Evolutionary conservation across 1,140 invertebrate species (phyloP).

Genomic region (Tetraneura akinire): DNA sequence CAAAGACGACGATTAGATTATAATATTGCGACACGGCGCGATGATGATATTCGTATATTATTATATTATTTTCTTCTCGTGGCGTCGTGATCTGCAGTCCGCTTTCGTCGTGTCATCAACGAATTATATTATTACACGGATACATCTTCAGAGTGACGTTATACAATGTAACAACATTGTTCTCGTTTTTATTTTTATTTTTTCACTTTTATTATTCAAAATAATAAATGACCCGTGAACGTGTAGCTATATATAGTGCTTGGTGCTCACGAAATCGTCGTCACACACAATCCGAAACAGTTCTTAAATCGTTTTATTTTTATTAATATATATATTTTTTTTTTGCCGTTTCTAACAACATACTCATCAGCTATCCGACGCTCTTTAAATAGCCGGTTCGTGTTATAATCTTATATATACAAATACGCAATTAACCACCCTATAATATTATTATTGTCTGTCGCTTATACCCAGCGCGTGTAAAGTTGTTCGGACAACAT

Average conservation of each 20-base stretch:
- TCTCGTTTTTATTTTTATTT: constrained; percentile 36
- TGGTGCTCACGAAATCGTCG: constrained; percentile 32
- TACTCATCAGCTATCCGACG: not conserved
- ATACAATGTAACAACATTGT: not conserved
- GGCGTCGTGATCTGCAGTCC: constrained; percentile 38
- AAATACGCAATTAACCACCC: constrained; percentile 4
- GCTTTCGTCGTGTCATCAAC: constrained; percentile 38
- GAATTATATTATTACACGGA: not conserved
- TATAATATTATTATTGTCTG: no score
- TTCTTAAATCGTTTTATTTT: constrained; percentile 7
- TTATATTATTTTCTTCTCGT: not conserved
- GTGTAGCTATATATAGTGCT: no score
- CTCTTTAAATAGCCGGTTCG: constrained; percentile 11
- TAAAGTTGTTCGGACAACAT: not conserved
- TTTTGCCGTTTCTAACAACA: not conserved
- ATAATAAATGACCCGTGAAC: constrained; percentile 46
- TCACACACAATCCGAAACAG: constrained; percentile 7
- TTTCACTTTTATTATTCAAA: constrained; percentile 41
- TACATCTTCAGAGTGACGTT: constrained; percentile 17
- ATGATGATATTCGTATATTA: no score
- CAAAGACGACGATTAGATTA: not conserved
- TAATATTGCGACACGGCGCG: not conserved
- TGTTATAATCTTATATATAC: not conserved
- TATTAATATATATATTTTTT: not conserved
- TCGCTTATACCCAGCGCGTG: not conserved